Conservation (phyloP, 2,113 vertebrate genomes). For the Thamnophis sirtalis region DNA sequence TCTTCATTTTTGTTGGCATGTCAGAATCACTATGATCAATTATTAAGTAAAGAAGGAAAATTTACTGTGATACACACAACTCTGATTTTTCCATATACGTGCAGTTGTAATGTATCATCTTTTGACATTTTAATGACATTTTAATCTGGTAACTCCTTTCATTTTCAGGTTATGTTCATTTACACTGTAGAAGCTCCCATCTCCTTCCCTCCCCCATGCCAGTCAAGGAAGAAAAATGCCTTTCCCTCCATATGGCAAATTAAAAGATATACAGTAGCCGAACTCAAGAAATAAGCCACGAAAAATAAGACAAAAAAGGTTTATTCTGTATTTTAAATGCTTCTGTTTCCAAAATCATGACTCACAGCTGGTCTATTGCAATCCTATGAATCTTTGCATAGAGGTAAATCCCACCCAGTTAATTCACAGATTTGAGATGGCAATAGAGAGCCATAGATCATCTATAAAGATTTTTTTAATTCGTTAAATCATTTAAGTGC, state of each 20-base stretch:
- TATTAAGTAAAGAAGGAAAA: slow-evolving; percentile 12
- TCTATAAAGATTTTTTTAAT: neutral
- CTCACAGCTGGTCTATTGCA: no score
- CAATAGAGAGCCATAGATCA: neutral
- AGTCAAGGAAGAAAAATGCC: neutral
- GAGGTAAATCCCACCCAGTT: neutral
- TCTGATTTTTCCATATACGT: neutral
- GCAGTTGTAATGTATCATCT: slow-evolving; percentile 1
- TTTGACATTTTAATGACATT: slow-evolving; percentile 23
- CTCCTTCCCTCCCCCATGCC: no score
- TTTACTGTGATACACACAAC: neutral
- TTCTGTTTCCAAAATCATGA: neutral
- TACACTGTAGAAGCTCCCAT: neutral
- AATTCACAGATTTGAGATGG: neutral
- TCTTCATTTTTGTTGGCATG: neutral
- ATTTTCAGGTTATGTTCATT: neutral
- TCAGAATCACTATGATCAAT: neutral
- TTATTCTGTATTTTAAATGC: neutral
- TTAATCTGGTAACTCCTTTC: slow-evolving; percentile 13
- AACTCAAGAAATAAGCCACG: neutral
- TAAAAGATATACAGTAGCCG: neutral
- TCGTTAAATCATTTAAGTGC: neutral
- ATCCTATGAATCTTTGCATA: neutral
- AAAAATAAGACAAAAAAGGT: neutral
- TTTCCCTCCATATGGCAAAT: neutral